Evolutionary conservation across 2,797 vertebrate genomes (phyloP), one percentile per base, ranked within the genome.

Genomic region (Gymnocypris eckloni): DNA sequence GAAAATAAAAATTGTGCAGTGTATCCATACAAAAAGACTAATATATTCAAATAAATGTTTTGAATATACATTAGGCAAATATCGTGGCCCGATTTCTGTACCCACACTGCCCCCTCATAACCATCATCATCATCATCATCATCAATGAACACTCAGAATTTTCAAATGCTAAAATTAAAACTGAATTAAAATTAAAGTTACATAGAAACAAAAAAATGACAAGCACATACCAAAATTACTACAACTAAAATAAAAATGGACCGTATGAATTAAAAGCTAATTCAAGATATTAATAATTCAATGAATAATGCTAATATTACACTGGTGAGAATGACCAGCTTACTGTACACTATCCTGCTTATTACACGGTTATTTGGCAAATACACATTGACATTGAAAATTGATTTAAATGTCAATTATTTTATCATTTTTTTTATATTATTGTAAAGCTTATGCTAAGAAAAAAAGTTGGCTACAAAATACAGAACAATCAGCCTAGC

Each of bases 31-130:
- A 52, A 52, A 20, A 37, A 48, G 13, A 48, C 43, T 28, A 9
- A 78, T 56, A 39, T 22, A 10, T 22, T 39, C 6, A 77, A 52
- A 54, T 10, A 37, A 56, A n/a, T 59, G 22, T 28, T n/a, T n/a
- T 59, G 4, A 11, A 61, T 25, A 61, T 61, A n/a, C n/a, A 25
- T 61, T 56, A 41, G n/a, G n/a, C 16, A 15, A 73, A 28, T 54
- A 37, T 52, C 50, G 50, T 2, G 50, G 22, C 8, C 43, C 18
- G 20, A n/a, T 67, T 75, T 81, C 10, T 71, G 28, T 22, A n/a
- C 13, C 79, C n/a, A 81, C 54, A 82, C 71, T 88, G 81, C 84
- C 64, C 86, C 71, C 90, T 90, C 16, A 56, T 59, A 39, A 25
- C 67, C 25, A 28, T 28, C 25, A 28, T 28, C 18, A 80, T 70